Conservation (phyloP, 2,888 invertebrate genomes). For the Gymnoscelis rufifasciata region DNA sequence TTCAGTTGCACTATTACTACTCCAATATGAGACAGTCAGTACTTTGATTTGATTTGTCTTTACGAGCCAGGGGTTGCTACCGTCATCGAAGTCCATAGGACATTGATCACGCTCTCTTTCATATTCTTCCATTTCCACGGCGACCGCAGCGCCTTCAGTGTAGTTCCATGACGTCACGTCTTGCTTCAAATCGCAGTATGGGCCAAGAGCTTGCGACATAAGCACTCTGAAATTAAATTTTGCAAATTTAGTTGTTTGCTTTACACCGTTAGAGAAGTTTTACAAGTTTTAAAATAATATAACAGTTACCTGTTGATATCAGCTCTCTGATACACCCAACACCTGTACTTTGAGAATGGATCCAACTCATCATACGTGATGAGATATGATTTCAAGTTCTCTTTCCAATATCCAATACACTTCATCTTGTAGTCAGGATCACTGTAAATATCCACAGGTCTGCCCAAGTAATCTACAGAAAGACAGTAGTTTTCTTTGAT, state of each 20-base stretch:
- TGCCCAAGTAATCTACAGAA: slow-evolving; percentile 96
- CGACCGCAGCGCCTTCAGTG: slow-evolving; percentile 95
- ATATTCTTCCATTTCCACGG: slow-evolving; percentile 93
- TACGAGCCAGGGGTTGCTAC: slow-evolving; percentile 89
- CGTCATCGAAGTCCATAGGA: slow-evolving; percentile 98
- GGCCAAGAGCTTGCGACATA: slow-evolving; percentile 92
- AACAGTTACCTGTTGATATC: slow-evolving; percentile 87
- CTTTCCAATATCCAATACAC: slow-evolving; percentile 98
- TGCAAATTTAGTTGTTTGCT: not conserved
- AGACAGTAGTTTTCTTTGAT: slow-evolving; percentile 98
- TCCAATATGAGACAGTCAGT: slow-evolving; percentile 76
- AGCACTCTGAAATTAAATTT: slow-evolving; percentile 56
- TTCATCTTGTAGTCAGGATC: slow-evolving; percentile 98
- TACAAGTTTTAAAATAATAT: no score
- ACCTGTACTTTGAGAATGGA: slow-evolving; percentile 96
- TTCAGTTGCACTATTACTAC: slow-evolving; percentile 41
- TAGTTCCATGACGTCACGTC: slow-evolving; percentile 93
- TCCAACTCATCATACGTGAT: slow-evolving; percentile 98
- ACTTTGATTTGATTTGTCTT: slow-evolving; percentile 86
- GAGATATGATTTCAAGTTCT: slow-evolving; percentile 96
- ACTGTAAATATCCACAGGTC: slow-evolving; percentile 97
- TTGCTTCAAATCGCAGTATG: slow-evolving; percentile 93
- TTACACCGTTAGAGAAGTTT: no score
- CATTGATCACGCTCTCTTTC: slow-evolving; percentile 97
- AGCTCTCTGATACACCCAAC: slow-evolving; percentile 98